Evolutionary conservation across 2,797 vertebrate species (phyloP).

Genomic region (Eospalax fontanierii): DNA sequence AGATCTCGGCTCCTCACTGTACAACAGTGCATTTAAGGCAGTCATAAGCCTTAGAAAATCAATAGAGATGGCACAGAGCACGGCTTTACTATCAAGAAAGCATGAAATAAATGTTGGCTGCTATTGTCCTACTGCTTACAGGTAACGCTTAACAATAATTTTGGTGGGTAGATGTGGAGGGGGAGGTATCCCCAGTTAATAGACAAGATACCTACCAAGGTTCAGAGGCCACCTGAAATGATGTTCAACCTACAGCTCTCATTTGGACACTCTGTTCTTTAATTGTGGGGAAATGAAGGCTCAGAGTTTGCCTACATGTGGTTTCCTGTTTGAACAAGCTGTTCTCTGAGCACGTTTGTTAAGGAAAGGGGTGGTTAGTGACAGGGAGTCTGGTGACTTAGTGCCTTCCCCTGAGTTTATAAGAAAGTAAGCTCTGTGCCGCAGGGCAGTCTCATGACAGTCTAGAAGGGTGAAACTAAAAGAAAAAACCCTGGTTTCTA

Average conservation of each 20-base stretch:
- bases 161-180: background rate
- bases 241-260: background rate
- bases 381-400: conserved; percentile 24
- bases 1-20: conserved; percentile 7
- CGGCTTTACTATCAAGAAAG: conserved; percentile 1
- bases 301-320: conserved; percentile 48
- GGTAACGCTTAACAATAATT: background rate
- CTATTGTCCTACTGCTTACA: background rate
- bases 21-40: background rate
- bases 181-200: background rate
- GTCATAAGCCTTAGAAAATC: background rate
- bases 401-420: conserved; percentile 34
- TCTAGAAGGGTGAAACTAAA: conserved; percentile 36
- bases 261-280: conserved; percentile 38
- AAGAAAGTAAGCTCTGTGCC: conserved; percentile 36
- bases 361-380: conserved; percentile 61
- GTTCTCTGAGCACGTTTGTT: conserved; percentile 61
- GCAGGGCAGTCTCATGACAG: background rate
- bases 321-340: conserved; percentile 78
- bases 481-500: conserved; percentile 30
- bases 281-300: background rate
- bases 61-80: background rate
- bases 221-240: background rate
- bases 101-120: background rate
- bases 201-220: background rate